These are phyloP conservation scores for Hoplostethus mediterraneus DNA, from an alignment of 2,797 vertebrate species.

Conservation along the genomic window DNA sequence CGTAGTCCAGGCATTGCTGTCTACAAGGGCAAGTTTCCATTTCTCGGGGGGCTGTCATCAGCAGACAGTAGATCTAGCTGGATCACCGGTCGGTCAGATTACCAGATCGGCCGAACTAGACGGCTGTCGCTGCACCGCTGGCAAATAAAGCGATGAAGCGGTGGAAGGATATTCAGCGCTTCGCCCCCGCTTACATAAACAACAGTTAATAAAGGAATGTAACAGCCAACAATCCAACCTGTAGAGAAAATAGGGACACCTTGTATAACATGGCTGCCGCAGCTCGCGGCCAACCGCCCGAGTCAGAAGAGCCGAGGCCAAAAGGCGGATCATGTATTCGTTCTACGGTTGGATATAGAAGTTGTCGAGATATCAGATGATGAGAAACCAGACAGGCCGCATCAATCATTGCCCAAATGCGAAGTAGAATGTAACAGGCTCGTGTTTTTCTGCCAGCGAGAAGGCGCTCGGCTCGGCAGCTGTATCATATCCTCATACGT, in stretches of 20 bases:
- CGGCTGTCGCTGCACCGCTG: neutral
- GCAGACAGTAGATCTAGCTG: neutral
- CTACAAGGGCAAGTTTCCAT: constrained; percentile 25
- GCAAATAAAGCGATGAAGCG: constrained; percentile 33
- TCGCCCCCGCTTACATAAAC: constrained; percentile 40
- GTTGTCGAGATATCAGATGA: constrained; percentile 57
- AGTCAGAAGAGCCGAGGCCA: constrained; percentile 35
- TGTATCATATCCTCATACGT: constrained; percentile 54
- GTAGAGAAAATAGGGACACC: constrained; percentile 18
- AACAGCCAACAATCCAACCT: constrained; percentile 1
- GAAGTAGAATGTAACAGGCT: constrained; percentile 49
- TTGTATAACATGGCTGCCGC: neutral
- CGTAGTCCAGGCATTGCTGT: constrained; percentile 11
- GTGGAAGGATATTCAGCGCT: constrained; percentile 9
- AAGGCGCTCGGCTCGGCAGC: constrained; percentile 27
- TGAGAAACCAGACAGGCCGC: constrained; percentile 32
- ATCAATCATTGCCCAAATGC: constrained; percentile 59
- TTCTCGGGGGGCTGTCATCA: constrained; percentile 1
- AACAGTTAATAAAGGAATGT: constrained; percentile 42
- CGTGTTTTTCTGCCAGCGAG: constrained; percentile 34
- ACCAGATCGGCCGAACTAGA: neutral
- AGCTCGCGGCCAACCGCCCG: neutral
- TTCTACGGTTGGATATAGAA: constrained; percentile 58
- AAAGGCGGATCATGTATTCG: constrained; percentile 46
- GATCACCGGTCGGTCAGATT: neutral